These are phyloP conservation scores for Linyphia triangularis DNA, from an alignment of 2,888 invertebrate species.

Conservation along the genomic window DNA sequence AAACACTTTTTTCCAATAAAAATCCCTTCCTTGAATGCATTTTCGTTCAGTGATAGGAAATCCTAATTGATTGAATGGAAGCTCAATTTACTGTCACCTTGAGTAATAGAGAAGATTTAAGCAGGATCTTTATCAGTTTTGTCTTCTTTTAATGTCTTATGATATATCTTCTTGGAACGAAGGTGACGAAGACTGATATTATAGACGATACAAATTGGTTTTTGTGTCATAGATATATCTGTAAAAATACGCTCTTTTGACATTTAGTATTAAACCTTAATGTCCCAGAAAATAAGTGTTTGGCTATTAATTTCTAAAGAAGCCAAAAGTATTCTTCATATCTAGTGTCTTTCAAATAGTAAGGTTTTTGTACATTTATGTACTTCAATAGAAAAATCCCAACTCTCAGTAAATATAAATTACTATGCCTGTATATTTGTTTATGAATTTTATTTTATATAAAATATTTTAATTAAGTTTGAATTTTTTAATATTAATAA, in stretches of 20 bases:
- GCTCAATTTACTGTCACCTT: background rate
- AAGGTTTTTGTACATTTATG: too few relatives aligned
- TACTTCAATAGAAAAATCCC: too few relatives aligned
- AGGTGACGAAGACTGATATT: slow-evolving; percentile 10
- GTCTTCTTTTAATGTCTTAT: slow-evolving; percentile 9
- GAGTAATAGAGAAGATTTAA: background rate
- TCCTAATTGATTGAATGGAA: background rate
- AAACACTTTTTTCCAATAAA: background rate
- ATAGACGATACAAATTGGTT: slow-evolving; percentile 19
- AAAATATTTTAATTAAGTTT: too few relatives aligned
- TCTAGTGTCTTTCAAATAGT: too few relatives aligned
- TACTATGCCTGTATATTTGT: too few relatives aligned
- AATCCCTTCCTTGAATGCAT: background rate
- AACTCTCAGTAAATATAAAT: too few relatives aligned
- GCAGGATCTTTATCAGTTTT: background rate
- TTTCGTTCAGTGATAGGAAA: too few relatives aligned
- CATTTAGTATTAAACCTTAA: background rate
- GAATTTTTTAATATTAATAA: too few relatives aligned
- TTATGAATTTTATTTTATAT: too few relatives aligned
- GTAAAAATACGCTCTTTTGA: background rate
- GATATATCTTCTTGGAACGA: background rate
- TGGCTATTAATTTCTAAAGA: background rate
- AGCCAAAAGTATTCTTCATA: background rate
- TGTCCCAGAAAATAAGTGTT: background rate
- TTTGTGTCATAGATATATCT: slow-evolving; percentile 16